Evolutionary conservation across 2,113 vertebrate genomes (phyloP), one percentile per base, ranked within the genome.

Genomic region (Vidua macroura): DNA sequence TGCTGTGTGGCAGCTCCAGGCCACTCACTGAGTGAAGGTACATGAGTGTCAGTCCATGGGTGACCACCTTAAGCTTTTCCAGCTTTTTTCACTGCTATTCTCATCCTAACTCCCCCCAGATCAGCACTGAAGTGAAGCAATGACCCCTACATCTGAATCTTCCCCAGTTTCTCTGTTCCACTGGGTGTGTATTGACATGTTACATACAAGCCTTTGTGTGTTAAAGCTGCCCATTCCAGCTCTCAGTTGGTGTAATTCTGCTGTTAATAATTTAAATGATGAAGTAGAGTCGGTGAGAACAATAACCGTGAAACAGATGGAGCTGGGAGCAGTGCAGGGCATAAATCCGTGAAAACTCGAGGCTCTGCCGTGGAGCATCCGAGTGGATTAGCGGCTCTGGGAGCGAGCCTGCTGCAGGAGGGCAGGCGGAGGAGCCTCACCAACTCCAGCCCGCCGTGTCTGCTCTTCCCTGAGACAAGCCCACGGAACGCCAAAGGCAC

Each of bases 181-280:
- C 76, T 51, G 52, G 0, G 19, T 6, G 48, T 25, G 33, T 87
- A 44, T 37, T 63, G 43, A 59, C 86, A 51, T 0, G 3, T 72
- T 48, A 9, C 31, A 7, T 13, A 19, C 48, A 18, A 63, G 67
- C 52, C 46, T 89, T 81, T 59, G 75, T 80, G 37, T 62, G 81
- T 84, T 68, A 68, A 91, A 79, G 92, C 93, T 6, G 52, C 33
- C 14, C n/a, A 3, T 80, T 89, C 28, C 22, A 21, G 66, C 56
- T 76, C 72, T 76, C 70, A 10, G 86, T 56, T 43, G 56, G 67
- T 82, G 97, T 72, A 90, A 83, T 95, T 95, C 93, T 90, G 78
- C 85, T 96, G 96, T 97, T 97, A 97, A 97, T 97, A 92, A 97
- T 97, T 95, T 91, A 93, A 94, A 92, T 91, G 94, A 91, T 96